Percentiles rank a stretch among this genome's conserved stretches.
Evolutionary conservation across 2,113 vertebrate genomes (phyloP).

Genomic region (Sapajus apella): DNA sequence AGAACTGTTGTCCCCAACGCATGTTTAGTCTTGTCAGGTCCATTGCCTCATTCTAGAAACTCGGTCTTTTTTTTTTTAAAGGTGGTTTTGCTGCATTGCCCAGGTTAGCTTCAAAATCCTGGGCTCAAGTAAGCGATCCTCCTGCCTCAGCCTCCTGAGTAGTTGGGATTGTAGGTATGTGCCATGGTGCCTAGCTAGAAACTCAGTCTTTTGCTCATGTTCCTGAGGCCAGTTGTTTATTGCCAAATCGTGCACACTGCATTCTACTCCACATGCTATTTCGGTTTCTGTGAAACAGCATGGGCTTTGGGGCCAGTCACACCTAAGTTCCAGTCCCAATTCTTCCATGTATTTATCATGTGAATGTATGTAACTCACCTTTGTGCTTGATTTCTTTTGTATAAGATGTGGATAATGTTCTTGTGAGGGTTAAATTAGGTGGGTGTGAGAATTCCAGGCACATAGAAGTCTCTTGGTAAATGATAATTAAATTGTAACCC

Average conservation of each 20-base stretch:
- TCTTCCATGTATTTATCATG: not conserved
- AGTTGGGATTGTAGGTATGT: not conserved
- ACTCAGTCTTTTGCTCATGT: not conserved
- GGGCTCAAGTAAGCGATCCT: too few species aligned
- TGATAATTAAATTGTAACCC: not conserved
- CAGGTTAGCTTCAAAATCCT: too few species aligned
- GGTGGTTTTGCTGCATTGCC: too few species aligned
- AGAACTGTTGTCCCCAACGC: not conserved
- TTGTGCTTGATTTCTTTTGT: not conserved
- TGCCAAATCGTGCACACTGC: not conserved
- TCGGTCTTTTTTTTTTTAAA: too few species aligned
- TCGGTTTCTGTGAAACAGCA: not conserved
- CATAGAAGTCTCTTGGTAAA: not conserved
- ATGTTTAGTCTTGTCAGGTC: not conserved
- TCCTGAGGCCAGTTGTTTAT: fast-evolving
- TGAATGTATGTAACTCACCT: not conserved
- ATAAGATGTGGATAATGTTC: not conserved
- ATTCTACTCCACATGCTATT: not conserved
- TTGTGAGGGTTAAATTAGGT: not conserved
- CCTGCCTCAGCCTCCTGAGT: not conserved
- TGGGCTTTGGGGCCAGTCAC: not conserved
- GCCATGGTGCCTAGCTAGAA: not conserved
- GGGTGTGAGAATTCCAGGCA: not conserved
- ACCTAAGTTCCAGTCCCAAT: not conserved
- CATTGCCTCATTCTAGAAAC: not conserved